Conservation (phyloP, 1,140 invertebrate species). For the Contarinia nasturtii region DNA sequence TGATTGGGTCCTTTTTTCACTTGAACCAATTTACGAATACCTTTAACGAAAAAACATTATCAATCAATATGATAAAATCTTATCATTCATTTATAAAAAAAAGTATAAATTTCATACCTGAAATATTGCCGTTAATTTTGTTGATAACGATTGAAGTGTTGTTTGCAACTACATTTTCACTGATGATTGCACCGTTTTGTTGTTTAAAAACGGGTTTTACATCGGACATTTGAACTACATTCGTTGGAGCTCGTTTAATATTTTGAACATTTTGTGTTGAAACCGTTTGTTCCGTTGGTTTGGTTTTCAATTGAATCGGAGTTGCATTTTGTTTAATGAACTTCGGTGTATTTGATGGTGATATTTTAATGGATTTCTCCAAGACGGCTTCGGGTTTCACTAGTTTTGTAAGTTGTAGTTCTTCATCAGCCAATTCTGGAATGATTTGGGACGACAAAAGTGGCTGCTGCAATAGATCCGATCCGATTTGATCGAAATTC, state of each 20-base stretch:
- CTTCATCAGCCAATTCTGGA: constrained; percentile 4
- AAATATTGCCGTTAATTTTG: constrained; percentile 1
- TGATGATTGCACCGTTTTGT: constrained; percentile 1
- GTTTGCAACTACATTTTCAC: constrained; percentile 1
- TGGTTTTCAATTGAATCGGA: background rate
- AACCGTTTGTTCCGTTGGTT: background rate
- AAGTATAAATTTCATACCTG: constrained; percentile 17
- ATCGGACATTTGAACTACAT: background rate
- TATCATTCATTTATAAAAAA: constrained; percentile 5
- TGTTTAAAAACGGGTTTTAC: constrained; percentile 2
- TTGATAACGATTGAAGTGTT: constrained; percentile 4
- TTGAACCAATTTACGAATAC: constrained; percentile 23
- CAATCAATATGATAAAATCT: too few relatives aligned
- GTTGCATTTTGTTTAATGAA: background rate
- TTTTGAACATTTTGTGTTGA: constrained; percentile 2
- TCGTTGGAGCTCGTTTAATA: background rate
- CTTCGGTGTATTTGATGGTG: too few relatives aligned
- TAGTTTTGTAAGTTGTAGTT: too few relatives aligned
- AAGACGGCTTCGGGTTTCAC: too few relatives aligned
- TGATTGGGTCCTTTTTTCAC: constrained; percentile 24
- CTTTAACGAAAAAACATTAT: background rate
- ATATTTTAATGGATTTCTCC: too few relatives aligned
- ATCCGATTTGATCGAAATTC: background rate
- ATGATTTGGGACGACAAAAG: constrained; percentile 21
- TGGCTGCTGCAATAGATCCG: background rate